Conservation (phyloP, 2,113 vertebrate genomes). For the Peromyscus californicus region DNA sequence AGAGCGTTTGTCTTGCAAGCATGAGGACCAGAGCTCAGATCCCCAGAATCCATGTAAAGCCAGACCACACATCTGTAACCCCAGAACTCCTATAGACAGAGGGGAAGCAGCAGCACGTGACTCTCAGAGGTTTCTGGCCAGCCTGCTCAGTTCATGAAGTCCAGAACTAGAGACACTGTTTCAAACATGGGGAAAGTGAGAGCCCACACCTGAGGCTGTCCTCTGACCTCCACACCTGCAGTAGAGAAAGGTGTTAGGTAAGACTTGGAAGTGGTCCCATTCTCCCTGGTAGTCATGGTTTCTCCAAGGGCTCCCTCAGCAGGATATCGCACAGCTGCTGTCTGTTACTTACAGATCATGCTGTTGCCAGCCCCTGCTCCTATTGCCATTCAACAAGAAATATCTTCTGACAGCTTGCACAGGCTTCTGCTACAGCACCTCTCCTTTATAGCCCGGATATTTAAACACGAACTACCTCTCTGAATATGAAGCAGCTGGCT, state of each 20-base stretch:
- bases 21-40: background rate
- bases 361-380: background rate
- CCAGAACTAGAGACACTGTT: background rate
- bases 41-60: background rate
- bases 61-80: background rate
- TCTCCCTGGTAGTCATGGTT: background rate
- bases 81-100: background rate
- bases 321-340: background rate
- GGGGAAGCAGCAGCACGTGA: background rate
- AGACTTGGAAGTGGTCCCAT: constrained; percentile 22
- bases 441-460: constrained; percentile 65
- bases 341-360: constrained; percentile 54
- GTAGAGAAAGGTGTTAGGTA: constrained; percentile 54
- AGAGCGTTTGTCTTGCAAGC: background rate
- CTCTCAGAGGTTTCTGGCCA: background rate
- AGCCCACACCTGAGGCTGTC: background rate
- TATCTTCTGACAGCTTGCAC: constrained; percentile 50
- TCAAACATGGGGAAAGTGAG: background rate
- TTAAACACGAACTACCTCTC: constrained; percentile 78
- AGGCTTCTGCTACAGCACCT: background rate
- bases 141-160: no score
- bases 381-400: constrained; percentile 58
- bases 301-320: background rate
- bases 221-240: background rate
- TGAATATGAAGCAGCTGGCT: constrained; percentile 82